Base-by-base conservation (phyloP, 2,797 vertebrate genomes). In the Ptychadena robeensis region DNA sequence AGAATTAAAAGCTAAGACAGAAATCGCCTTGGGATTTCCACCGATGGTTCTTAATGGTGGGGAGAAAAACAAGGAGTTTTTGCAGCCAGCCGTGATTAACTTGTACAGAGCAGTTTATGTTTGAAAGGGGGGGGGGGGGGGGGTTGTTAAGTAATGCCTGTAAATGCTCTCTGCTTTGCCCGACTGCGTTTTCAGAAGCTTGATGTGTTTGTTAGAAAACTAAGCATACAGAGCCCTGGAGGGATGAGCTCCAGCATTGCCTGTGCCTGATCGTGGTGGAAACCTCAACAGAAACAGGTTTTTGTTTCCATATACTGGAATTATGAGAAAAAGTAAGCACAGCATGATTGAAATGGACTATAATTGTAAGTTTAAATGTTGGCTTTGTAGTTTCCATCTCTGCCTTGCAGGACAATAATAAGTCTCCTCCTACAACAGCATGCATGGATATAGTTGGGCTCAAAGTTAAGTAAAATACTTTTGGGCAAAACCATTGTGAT, bases 1-100 rank as follows among this genome's bases (percentile, higher is more conserved):
- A 85, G 68, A 82, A 87, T 76, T 85, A 63, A 73, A 80, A 86
- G 34, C 27, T 44, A 66, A 86, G 70, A n/a, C 70, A 11, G 34
- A 72, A 44, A 40, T 80, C 57, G 38, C 53, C 32, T 79, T 30
- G 85, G 85, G 85, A 81, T 74, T 79, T 86, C 31, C 68, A 57
- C 18, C 28, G 25, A 38, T 73, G 34, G 59, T 70, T 71, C 75
- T 71, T 38, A 71, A 71, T 77, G 77, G 35, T n/a, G 38, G 25
- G 75, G n/a, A n/a, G n/a, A n/a, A 65, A 82, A 83, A 87, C 73
- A 85, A 85, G 85, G 71, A 32, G 14, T 27, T 57, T 71, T 65
- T 9, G 15, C 66, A 31, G 63, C n/a, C 35, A 73, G 66, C 61
- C 69, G 66, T 31, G 27, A 81, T 82, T 76, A 79, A 82, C 75